Evolutionary conservation across 2,113 vertebrate genomes (phyloP).

Genomic region (rabbit (Oryctolagus cuniculus)): mOryCun1.1 NC_091432.1:83287501-83288000

Average conservation of each 20-base stretch:
- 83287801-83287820: neutral
- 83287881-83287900: neutral
- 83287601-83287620: neutral
- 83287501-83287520: neutral
- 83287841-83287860: neutral
- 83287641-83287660: neutral
- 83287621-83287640: neutral
- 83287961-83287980: neutral
- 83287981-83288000: neutral
- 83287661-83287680: neutral
- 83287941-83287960: slow-evolving; percentile 34
- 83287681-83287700: neutral
- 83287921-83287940: neutral
- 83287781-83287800: neutral
- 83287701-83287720: neutral
- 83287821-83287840: neutral
- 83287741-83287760: slow-evolving; percentile 16
- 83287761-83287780: neutral
- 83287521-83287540: neutral
- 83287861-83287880: neutral
- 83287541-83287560: neutral
- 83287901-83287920: neutral
- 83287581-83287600: neutral
- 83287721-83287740: neutral
- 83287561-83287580: neutral